These are phyloP conservation scores for Hyaena hyaena DNA, from an alignment of 2,113 vertebrate genomes.

Conservation along the genomic window DNA sequence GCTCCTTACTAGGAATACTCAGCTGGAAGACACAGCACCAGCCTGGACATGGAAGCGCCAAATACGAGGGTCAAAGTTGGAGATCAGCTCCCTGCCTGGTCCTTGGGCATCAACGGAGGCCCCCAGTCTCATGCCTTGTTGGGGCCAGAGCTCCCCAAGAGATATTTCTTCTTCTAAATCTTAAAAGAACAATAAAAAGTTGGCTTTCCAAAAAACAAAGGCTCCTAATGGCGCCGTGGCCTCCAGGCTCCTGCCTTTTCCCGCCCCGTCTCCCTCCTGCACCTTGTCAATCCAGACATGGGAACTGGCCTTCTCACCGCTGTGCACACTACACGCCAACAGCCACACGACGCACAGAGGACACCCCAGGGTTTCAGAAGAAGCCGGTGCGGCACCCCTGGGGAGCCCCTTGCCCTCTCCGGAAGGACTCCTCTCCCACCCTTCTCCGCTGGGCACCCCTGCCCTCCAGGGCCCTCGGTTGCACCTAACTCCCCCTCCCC, in stretches of 20 bases:
- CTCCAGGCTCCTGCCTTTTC: not conserved
- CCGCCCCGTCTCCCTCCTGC: not conserved
- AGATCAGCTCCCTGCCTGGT: not conserved
- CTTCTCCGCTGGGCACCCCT: not conserved
- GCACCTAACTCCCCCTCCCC: not conserved
- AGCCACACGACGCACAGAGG: rapidly evolving
- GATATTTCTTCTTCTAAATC: no score
- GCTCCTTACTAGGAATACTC: no score
- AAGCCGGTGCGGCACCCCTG: not conserved
- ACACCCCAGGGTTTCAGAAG: not conserved
- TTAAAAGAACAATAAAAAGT: no score
- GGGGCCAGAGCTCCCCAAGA: not conserved
- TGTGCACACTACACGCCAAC: not conserved
- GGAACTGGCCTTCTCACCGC: rapidly evolving
- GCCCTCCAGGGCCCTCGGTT: rapidly evolving
- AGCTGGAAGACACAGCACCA: not conserved
- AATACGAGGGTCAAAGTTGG: rapidly evolving
- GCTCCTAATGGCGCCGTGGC: rapidly evolving
- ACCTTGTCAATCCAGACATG: rapidly evolving
- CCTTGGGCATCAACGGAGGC: not conserved
- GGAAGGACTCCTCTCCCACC: not conserved
- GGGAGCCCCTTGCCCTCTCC: not conserved
- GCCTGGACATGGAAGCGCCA: not conserved
- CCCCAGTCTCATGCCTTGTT: not conserved
- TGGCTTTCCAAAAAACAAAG: no score